Evolutionary conservation across 2,113 vertebrate genomes (phyloP), one percentile per base, ranked within the genome.

Genomic region (Ardeotis arabs): DNA sequence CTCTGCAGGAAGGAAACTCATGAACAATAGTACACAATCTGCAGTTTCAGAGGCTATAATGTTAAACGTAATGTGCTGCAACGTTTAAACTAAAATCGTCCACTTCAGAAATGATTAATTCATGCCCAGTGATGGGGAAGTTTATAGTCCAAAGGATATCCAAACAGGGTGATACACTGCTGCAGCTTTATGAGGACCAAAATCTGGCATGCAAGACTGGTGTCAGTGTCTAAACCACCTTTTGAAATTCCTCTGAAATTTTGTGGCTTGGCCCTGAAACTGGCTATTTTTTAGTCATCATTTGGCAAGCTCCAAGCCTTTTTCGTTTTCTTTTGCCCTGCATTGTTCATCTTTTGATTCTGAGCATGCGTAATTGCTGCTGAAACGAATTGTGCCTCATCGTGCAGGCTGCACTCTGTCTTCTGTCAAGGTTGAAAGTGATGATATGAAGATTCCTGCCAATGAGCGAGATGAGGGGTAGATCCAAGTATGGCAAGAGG

Each of bases 1-100:
- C 91, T 95, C 91, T 81, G 69, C 87, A 96, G 77, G 94, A 97
- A 96, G 63, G 60, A 95, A 97, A 93, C 37, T 87, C 86, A 58
- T 67, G 85, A 95, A 80, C 93, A 85, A 14, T 37, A n/a, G 10
- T 78, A 83, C 84, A 45, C 89, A 56, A 90, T 90, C 88, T 94
- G 94, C 73, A 93, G 69, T 63, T 89, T 81, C 45, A 94, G 86
- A 90, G 75, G 92, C 63, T 70, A 20, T 76, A 72, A 88, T 88
- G 59, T 92, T 90, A 95, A 93, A 81, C 86, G 44, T 80, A 85
- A 95, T 52, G 80, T 56, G 49, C 80, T 91, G 45, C 64, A 89
- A 77, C 10, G 2, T 89, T 96, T 87, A 62, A 86, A 64, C 60
- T 64, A 56, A 94, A 87, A 88, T 67, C 33, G 35, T 41, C 37